These are phyloP conservation scores for Sceloporus undulatus DNA, from an alignment of 2,113 vertebrate genomes.

Conservation along the genomic window DNA sequence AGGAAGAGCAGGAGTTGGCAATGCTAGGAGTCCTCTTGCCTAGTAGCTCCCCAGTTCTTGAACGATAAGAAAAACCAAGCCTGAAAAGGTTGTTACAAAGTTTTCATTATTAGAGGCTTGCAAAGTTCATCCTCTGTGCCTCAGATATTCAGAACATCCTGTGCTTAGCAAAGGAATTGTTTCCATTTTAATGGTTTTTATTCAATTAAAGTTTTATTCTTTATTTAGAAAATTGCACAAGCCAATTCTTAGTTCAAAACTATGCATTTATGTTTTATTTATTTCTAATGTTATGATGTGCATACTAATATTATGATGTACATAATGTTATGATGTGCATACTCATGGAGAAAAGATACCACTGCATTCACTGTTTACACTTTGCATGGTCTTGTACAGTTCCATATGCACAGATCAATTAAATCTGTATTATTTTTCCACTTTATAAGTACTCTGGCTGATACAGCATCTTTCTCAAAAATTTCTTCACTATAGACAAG, in stretches of 20 bases:
- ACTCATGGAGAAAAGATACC: background rate
- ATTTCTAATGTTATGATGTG: conserved; percentile 19
- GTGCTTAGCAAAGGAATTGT: conserved; percentile 20
- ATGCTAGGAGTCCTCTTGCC: background rate
- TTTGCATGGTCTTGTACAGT: background rate
- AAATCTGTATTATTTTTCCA: conserved; percentile 20
- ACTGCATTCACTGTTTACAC: background rate
- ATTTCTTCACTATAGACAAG: conserved; percentile 18
- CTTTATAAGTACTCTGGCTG: conserved; percentile 17
- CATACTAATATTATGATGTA: conserved; percentile 21
- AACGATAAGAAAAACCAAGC: background rate
- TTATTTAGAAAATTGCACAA: background rate
- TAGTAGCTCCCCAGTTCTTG: background rate
- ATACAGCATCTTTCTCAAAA: conserved; percentile 20
- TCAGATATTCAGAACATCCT: background rate
- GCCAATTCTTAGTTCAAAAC: conserved; percentile 23
- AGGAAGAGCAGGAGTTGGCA: background rate
- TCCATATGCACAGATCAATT: conserved; percentile 7
- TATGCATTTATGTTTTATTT: conserved; percentile 21
- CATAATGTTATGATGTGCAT: conserved; percentile 38
- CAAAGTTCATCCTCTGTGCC: background rate
- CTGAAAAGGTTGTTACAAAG: conserved; percentile 19
- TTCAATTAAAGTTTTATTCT: conserved; percentile 28
- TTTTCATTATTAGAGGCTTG: background rate
- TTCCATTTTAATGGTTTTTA: fast-evolving